Base-by-base conservation (phyloP, 2,113 vertebrate species). In the Myotis davidii region DNA sequence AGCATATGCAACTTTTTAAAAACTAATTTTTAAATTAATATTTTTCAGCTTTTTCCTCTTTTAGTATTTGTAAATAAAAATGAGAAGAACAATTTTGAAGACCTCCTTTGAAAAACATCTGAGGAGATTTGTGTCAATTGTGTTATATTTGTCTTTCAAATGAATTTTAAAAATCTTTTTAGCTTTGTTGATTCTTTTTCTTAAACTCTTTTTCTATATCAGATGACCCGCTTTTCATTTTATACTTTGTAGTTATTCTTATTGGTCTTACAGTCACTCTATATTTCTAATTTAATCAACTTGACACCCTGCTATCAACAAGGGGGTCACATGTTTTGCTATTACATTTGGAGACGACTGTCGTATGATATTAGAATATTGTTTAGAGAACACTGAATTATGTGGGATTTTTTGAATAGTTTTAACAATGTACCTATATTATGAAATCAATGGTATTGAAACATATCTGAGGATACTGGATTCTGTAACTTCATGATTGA, bases 31-130 rank as follows among this genome's bases (percentile, higher is more conserved):
- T 29, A 25, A 78, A 70, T 65, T 67, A 70, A 37, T 81, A 42
- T 42, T 18, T 93, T 93, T 74, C 34, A 72, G 13, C 9, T 67
- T 95, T 88, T 85, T 25, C 4, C 4, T 84, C 11, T 76, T 90
- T 90, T 25, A 61, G n/a, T 77, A 20, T 93, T 79, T 93, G 29
- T 86, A 54, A 90, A 64, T 85, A 67, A 65, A 76, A 76, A 73
- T 42, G 65, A 82, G 39, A 29, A 32, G 13, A 76, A 64, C 21
- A 85, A 12, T 85, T 86, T 70, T 81, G 79, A 85, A 82, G 37
- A 42, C 18, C 14, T 91, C 14, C 69, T 94, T 72, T 94, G 81
- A 81, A 73, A 88, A 94, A 56, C 52, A 91, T 89, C 65, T 86
- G 48, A 92, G 86, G 42, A 84, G 23, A 91, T 74, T 54, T 83